These are phyloP conservation scores for Labia minor DNA, from an alignment of 2,888 invertebrate genomes.

Conservation along the genomic window DNA sequence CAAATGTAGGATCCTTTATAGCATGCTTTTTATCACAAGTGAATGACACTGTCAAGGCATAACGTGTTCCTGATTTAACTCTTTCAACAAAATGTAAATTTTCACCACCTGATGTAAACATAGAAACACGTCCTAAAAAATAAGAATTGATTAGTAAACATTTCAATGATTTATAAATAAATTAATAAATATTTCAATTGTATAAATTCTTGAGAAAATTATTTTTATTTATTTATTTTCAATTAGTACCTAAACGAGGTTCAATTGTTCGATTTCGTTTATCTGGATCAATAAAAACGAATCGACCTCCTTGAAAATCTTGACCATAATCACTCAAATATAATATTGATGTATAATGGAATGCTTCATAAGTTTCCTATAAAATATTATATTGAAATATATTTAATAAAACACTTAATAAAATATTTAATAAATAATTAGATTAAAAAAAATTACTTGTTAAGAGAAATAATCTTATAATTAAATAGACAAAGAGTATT, in stretches of 20 bases:
- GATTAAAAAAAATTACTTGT: slow-evolving; percentile 16
- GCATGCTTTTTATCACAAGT: slow-evolving; percentile 63
- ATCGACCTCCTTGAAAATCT: slow-evolving; percentile 74
- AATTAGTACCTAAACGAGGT: slow-evolving; percentile 59
- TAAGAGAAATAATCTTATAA: too few species aligned
- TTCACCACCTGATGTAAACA: slow-evolving; percentile 80
- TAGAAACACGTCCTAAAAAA: slow-evolving; percentile 55
- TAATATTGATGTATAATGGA: slow-evolving; percentile 74
- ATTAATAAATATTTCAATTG: slow-evolving; percentile 14
- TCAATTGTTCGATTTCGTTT: slow-evolving; percentile 59
- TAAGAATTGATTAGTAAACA: too few species aligned
- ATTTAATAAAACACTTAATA: background rate
- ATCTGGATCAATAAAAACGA: slow-evolving; percentile 60
- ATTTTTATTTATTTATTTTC: too few species aligned
- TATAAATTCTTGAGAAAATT: background rate
- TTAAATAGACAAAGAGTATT: too few species aligned
- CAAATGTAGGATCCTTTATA: slow-evolving; percentile 47
- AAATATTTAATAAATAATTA: slow-evolving; percentile 8
- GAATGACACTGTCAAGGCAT: slow-evolving; percentile 76
- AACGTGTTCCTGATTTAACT: slow-evolving; percentile 62
- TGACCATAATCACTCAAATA: slow-evolving; percentile 63
- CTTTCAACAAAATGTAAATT: slow-evolving; percentile 74
- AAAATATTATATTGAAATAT: too few species aligned
- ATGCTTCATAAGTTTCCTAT: slow-evolving; percentile 74
- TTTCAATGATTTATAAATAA: background rate